These are phyloP conservation scores for Nowickia ferox DNA, from an alignment of 2,888 invertebrate species.

Conservation along the genomic window DNA sequence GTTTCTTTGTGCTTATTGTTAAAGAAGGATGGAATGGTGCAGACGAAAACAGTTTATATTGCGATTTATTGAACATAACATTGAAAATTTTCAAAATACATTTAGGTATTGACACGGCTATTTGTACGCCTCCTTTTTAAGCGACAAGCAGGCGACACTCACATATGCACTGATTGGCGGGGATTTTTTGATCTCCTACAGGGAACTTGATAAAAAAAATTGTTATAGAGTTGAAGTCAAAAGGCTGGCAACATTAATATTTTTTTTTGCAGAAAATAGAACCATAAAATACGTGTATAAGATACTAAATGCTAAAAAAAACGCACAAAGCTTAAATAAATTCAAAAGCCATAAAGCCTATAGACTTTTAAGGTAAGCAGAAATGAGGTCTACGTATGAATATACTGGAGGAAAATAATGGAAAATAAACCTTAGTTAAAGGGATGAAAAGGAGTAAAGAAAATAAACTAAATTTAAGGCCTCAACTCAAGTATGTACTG, in stretches of 20 bases:
- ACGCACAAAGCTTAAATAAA: constrained; percentile 39
- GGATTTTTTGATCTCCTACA: no score
- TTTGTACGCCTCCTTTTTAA: no score
- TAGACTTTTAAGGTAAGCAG: constrained; percentile 41
- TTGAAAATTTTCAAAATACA: no score
- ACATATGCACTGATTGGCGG: no score
- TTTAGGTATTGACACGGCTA: no score
- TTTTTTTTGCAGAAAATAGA: constrained; percentile 12
- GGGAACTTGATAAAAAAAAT: no score
- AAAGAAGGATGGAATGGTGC: no score
- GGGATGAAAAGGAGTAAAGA: not conserved
- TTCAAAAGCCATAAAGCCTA: constrained; percentile 63
- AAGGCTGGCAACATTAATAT: constrained; percentile 13
- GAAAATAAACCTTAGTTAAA: constrained; percentile 23
- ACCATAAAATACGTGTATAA: constrained; percentile 44
- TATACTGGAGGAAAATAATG: not conserved
- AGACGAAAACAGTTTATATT: no score
- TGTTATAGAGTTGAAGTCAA: not conserved
- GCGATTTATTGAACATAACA: no score
- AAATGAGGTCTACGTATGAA: constrained; percentile 38
- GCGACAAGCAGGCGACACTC: no score
- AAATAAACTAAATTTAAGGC: constrained; percentile 41
- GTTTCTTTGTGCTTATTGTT: no score
- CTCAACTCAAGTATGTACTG: not conserved
- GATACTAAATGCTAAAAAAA: constrained; percentile 40